phyloP scores from a whole-genome alignment of 2,797 vertebrate genomes.

The Phoeniculus purpureus region DNA sequence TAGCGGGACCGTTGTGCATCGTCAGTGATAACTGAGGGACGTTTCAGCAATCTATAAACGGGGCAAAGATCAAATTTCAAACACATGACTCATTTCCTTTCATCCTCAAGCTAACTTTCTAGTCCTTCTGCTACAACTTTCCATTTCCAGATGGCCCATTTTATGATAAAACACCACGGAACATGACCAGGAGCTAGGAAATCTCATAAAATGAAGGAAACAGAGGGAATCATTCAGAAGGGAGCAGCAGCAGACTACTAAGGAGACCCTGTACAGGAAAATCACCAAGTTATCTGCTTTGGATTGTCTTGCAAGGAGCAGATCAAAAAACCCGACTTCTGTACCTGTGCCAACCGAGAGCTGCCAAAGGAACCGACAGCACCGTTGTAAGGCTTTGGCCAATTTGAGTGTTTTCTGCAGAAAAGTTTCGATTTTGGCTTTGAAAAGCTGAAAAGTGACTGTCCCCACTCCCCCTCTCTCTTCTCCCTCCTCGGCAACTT shows the following conservation, averaged over 20 bases:
- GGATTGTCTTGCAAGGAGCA: neutral
- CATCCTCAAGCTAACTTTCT: neutral
- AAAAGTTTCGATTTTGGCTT: too few species aligned
- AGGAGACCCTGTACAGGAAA: neutral
- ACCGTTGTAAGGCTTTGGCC: neutral
- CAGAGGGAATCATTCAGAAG: neutral
- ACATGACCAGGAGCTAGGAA: neutral
- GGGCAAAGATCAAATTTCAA: neutral
- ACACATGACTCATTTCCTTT: neutral
- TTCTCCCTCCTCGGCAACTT: too few species aligned
- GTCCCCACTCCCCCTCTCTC: too few species aligned
- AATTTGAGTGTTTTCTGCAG: too few species aligned
- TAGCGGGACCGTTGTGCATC: neutral
- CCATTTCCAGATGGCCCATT: neutral
- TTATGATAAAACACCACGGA: neutral
- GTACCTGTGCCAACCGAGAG: neutral
- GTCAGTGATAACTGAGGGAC: neutral
- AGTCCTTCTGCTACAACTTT: neutral
- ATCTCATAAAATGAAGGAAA: neutral
- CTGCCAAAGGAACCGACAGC: neutral
- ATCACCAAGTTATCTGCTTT: neutral
- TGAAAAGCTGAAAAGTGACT: too few species aligned
- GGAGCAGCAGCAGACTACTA: neutral
- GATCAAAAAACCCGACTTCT: neutral
- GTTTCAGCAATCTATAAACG: neutral